Evolutionary conservation across 2,888 invertebrate genomes (phyloP).

Genomic region (Erebia ligea): DNA sequence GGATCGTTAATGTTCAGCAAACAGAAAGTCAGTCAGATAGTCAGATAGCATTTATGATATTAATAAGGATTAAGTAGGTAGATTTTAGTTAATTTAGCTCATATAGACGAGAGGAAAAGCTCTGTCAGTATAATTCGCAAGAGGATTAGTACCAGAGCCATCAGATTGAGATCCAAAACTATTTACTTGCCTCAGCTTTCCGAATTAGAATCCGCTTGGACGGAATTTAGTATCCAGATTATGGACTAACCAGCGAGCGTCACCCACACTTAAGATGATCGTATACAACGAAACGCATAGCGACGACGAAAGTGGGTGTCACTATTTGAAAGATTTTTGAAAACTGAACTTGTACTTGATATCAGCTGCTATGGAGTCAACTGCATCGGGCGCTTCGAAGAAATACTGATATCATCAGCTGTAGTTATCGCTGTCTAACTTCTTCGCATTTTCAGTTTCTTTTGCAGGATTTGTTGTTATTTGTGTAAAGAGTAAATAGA

Average conservation of each 20-base stretch:
- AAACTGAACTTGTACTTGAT: not conserved
- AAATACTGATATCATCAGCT: no score
- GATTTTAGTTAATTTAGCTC: not conserved
- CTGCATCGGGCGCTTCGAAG: no score
- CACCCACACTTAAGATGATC: conserved; percentile 8
- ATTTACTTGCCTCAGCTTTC: conserved; percentile 29
- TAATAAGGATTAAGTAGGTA: not conserved
- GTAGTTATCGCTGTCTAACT: no score
- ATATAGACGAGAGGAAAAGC: conserved; percentile 1
- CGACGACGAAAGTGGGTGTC: not conserved
- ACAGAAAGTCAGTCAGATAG: no score
- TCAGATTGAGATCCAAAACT: conserved; percentile 34
- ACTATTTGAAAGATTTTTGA: not conserved
- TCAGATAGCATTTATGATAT: no score
- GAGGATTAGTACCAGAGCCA: conserved; percentile 32
- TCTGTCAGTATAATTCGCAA: conserved; percentile 14
- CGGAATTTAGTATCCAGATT: conserved; percentile 44
- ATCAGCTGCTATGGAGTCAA: no score
- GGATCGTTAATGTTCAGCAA: no score
- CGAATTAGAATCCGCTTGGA: conserved; percentile 40
- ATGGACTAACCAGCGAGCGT: conserved; percentile 34
- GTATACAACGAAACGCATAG: not conserved
- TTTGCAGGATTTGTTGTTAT: no score
- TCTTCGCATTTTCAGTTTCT: no score
- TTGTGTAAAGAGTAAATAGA: no score